A percentile compares a stretch with the other conserved stretches of the same genome.
phyloP scores from a whole-genome alignment of 2,888 invertebrate genomes.

The Proisotoma minuta region DNA sequence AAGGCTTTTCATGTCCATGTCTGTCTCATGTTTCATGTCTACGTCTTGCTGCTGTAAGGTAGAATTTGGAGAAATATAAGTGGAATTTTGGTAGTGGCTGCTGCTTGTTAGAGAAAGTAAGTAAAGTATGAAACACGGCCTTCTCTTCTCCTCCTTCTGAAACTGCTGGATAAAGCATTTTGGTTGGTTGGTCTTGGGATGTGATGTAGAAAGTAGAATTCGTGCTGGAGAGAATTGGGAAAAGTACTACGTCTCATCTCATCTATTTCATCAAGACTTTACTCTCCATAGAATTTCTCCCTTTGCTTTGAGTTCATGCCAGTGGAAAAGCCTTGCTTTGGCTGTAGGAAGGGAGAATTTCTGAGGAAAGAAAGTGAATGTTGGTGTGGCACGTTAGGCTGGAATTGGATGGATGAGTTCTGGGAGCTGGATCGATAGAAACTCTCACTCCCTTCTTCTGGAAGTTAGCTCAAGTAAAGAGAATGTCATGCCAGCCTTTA shows the following conservation, averaged over 20 bases:
- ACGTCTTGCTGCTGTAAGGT: no score
- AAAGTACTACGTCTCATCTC: background rate
- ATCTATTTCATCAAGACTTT: slow-evolving; percentile 5
- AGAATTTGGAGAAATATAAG: no score
- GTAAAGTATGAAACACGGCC: background rate
- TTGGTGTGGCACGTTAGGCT: background rate
- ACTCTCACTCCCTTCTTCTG: background rate
- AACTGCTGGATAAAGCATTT: slow-evolving; percentile 2
- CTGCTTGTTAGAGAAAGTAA: no score
- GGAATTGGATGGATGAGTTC: slow-evolving; percentile 4
- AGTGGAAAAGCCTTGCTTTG: background rate
- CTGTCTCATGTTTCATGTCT: no score
- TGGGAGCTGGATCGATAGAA: background rate
- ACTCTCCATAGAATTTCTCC: background rate
- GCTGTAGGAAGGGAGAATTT: background rate
- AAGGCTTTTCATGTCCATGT: no score
- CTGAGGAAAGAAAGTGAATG: slow-evolving; percentile 1
- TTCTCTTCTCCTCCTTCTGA: background rate
- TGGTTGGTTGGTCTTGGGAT: background rate
- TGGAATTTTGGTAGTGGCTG: no score
- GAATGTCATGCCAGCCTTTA: slow-evolving; percentile 1
- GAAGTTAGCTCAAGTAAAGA: background rate
- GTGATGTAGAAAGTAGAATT: slow-evolving; percentile 6
- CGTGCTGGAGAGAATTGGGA: background rate
- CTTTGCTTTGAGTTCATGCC: background rate